Conservation (phyloP, 2,888 invertebrate genomes). For the Eupithecia tripunctaria region DNA sequence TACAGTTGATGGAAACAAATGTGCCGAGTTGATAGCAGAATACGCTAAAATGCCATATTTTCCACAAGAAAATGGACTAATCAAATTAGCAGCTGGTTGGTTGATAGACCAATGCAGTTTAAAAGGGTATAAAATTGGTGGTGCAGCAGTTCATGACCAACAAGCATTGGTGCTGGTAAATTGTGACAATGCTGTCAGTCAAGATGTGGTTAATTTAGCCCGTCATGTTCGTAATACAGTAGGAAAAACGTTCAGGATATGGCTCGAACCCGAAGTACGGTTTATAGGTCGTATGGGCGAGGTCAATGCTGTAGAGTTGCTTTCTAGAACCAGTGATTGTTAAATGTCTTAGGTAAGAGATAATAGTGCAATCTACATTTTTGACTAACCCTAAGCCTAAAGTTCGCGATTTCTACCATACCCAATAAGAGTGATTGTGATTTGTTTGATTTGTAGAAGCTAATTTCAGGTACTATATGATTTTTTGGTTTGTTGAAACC, state of each 20-base stretch:
- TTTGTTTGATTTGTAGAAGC: background rate
- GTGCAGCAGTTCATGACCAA: slow-evolving; percentile 34
- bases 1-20: slow-evolving; percentile 21
- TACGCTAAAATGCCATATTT: slow-evolving; percentile 29
- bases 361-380: background rate
- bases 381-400: background rate
- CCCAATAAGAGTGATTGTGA: background rate
- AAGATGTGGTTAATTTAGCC: slow-evolving; percentile 31
- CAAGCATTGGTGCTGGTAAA: slow-evolving; percentile 41
- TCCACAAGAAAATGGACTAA: slow-evolving; percentile 19
- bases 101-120: slow-evolving; percentile 37
- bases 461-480: background rate
- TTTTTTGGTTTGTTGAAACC: background rate
- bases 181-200: slow-evolving; percentile 30
- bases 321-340: background rate
- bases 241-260: slow-evolving; percentile 29
- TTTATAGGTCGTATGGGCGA: slow-evolving; percentile 31
- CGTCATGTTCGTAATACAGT: slow-evolving; percentile 30
- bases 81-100: slow-evolving; percentile 42
- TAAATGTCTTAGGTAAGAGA: background rate
- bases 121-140: slow-evolving; percentile 36
- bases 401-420: background rate
- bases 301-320: slow-evolving; percentile 12
- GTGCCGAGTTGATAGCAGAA: slow-evolving; percentile 16
- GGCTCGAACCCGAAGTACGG: slow-evolving; percentile 38